Base-by-base conservation (phyloP, 2,888 invertebrate species). In the Drosophila formosana region DNA sequence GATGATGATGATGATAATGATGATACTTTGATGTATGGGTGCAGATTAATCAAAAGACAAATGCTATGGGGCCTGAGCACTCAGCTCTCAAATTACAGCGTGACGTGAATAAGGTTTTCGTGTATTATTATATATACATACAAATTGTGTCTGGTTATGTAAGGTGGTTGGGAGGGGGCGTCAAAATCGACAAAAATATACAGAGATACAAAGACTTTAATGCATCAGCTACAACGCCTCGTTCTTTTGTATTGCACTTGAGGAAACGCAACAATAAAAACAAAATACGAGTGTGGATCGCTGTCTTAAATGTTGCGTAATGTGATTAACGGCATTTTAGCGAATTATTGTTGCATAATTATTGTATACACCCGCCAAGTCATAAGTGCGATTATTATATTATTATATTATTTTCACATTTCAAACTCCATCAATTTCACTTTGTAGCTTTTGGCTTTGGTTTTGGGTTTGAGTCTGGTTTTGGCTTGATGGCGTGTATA, bases 1-100 rank as follows among this genome's bases (percentile, higher is more conserved):
- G 80, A 82, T 86, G 82, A 80, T 82, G 74, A 82, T 77, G 72
- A 76, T 76, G 79, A 66, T 61, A 47, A 75, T 68, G 72, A 61
- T 76, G 75, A 75, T 76, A 64, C 71, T 84, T 80, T 82, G 82
- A 86, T 80, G 69, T 66, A 72, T 79, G 74, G 50, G 39, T 61
- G 66, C 32, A 72, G 66, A 86, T 88, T 82, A 86, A 86, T 88
- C 80, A 83, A 74, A 69, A 66, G 23, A 64, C 76, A 67, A 76
- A 72, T 53, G 39, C 52, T 53, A 13, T 34, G 32, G 34, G 37
- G 45, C 39, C 50, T 45, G 37, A 68, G 56, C 61, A 53, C 28
- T 9, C 37, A 37, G 18, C 56, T 43, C 46, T 69, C 60, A 58
- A 73, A 81, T 73, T 66, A 72, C 78, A 58, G 50, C 63, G 66